phyloP scores from a whole-genome alignment of 2,797 vertebrate genomes.

The Tinamus major region DNA sequence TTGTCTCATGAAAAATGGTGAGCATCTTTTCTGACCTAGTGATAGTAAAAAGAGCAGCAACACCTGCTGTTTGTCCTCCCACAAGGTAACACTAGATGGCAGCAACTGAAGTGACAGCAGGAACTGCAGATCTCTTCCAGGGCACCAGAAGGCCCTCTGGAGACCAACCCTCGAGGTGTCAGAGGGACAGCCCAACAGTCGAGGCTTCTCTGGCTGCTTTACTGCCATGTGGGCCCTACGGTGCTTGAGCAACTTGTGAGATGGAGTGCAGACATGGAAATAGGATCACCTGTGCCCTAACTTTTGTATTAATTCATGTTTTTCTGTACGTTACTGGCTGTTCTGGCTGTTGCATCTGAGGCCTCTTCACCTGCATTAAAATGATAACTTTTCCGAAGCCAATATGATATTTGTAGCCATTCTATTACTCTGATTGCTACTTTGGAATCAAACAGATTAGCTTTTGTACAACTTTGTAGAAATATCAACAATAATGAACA shows the following conservation, averaged over 20 bases:
- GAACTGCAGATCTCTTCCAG: background rate
- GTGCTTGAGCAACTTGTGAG: background rate
- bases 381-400: background rate
- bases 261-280: background rate
- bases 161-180: fast-evolving
- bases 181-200: fast-evolving
- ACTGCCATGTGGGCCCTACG: fast-evolving
- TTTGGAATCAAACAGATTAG: background rate
- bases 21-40: background rate
- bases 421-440: background rate
- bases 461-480: background rate
- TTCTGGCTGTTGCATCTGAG: background rate
- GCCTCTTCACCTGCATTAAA: background rate
- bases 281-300: background rate
- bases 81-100: constrained; percentile 68
- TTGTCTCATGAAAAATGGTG: background rate
- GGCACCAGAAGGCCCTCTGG: background rate
- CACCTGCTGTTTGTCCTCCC: constrained; percentile 11
- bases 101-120: constrained; percentile 47
- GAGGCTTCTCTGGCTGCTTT: background rate
- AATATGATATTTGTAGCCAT: background rate
- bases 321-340: background rate
- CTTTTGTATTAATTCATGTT: background rate
- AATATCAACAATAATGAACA: background rate
- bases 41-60: fast-evolving